Evolutionary conservation across 2,113 vertebrate species (phyloP), one percentile per base, ranked within the genome.

Genomic region (Henicopernis longicauda): DNA sequence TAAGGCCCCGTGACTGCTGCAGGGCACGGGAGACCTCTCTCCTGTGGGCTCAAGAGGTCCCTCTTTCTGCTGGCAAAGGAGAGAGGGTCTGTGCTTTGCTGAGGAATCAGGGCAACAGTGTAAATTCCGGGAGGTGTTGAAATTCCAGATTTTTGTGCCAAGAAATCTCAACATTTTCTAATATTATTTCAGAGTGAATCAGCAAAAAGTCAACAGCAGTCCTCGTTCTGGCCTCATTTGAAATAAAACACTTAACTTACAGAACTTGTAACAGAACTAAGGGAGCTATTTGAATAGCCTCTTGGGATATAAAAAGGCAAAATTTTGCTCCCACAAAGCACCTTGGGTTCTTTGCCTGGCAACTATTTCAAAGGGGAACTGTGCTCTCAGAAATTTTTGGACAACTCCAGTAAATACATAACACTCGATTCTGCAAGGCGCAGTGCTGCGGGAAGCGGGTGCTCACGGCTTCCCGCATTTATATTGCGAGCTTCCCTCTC

Each of bases 161-260:
- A 86, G 63, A 65, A 90, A 77, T 66, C 36, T 31, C 65, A 63
- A 49, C 18, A 22, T 77, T 90, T 93, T 93, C 94, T 92, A 66
- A 58, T 57, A 65, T 61, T 47, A 61, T 62, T 93, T 95, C 66
- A 44, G 49, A 18, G 61, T 71, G 85, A 95, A 34, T 90, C 94
- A 96, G 92, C 92, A 92, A 55, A 63, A 96, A 55, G 20, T n/a
- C 57, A 74, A 32, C 54, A 89, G 91, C 90, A 78, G 66, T 21
- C 13, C 66, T 87, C 26, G 0, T 45, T 83, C 80, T 90, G 90
- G 38, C 57, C 44, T 72, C 14, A 0, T 82, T 71, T 47, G 61
- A 63, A 82, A 79, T n/a, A 25, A 86, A 90, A 58, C 36, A 21
- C 55, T 81, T 74, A 45, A 61, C 36, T 83, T n/a, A 15, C 47